Percentiles rank a stretch among this genome's conserved stretches.
Evolutionary conservation across 2,797 vertebrate species (phyloP).

Genomic region (Galago senegalensis): DNA sequence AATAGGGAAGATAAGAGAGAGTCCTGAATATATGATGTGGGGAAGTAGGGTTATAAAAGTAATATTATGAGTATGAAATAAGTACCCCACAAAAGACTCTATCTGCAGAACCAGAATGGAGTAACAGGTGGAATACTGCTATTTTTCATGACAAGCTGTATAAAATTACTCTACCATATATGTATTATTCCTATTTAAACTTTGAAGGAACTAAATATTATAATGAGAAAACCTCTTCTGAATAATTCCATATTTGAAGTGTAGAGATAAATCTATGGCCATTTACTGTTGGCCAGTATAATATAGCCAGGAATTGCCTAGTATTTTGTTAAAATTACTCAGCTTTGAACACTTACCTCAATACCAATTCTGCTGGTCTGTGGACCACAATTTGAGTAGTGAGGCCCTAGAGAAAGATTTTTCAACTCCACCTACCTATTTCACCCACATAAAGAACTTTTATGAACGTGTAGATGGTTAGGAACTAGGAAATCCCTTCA

Average conservation of each 20-base stretch:
- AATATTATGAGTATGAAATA: not conserved
- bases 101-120: not conserved
- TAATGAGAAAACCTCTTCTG: not conserved
- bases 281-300: not conserved
- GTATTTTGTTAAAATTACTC: not conserved
- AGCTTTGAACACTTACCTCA: not conserved
- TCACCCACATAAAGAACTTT: not conserved
- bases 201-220: constrained; percentile 1
- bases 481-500: not conserved
- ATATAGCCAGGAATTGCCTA: not conserved
- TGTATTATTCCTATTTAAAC: not conserved
- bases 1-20: not conserved
- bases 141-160: not conserved
- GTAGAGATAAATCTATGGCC: not conserved
- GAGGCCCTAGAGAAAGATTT: not conserved
- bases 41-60: not conserved
- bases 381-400: not conserved
- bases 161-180: not conserved
- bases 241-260: not conserved
- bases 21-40: not conserved
- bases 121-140: not conserved
- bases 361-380: not conserved
- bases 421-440: not conserved
- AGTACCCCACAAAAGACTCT: not conserved
- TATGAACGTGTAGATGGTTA: not conserved